These are phyloP conservation scores for Eurypyga helias DNA, from an alignment of 2,113 vertebrate genomes.

Conservation along the genomic window DNA sequence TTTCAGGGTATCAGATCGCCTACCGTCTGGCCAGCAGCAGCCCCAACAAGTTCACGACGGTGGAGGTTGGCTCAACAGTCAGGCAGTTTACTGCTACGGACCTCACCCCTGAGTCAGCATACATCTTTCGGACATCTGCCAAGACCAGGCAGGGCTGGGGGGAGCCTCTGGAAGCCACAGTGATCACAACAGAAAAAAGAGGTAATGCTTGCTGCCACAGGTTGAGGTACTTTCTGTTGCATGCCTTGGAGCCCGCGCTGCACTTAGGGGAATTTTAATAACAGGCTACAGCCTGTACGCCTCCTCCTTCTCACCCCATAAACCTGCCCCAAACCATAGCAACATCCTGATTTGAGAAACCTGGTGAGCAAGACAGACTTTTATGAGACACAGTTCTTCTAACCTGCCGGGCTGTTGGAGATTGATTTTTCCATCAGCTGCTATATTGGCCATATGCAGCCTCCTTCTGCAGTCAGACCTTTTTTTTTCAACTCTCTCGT, in stretches of 20 bases:
- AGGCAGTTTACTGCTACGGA: conserved; percentile 90
- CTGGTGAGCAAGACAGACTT: conserved; percentile 12
- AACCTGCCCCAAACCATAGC: conserved; percentile 48
- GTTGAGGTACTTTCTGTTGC: not conserved
- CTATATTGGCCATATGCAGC: conserved; percentile 28
- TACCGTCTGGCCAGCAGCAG: conserved; percentile 89
- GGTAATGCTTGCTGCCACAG: conserved; percentile 71
- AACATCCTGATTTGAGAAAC: conserved; percentile 17
- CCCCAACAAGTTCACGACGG: conserved; percentile 88
- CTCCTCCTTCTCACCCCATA: conserved; percentile 31
- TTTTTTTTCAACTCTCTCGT: not conserved
- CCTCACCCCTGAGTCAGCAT: conserved; percentile 86
- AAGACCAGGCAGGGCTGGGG: conserved; percentile 96
- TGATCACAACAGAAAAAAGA: conserved; percentile 94
- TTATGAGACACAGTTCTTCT: conserved; percentile 41
- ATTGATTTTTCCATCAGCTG: conserved; percentile 10
- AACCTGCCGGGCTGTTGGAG: not conserved
- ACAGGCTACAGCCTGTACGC: not conserved
- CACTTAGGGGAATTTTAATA: not conserved
- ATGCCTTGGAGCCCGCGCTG: not conserved
- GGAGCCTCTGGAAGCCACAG: conserved; percentile 85
- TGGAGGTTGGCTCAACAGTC: conserved; percentile 91
- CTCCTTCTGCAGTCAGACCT: conserved; percentile 6
- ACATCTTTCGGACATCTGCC: conserved; percentile 88
- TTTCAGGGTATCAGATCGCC: conserved; percentile 92